Evolutionary conservation across 1,140 invertebrate genomes (phyloP).

Genomic region (Drosophila mauritiana): DNA sequence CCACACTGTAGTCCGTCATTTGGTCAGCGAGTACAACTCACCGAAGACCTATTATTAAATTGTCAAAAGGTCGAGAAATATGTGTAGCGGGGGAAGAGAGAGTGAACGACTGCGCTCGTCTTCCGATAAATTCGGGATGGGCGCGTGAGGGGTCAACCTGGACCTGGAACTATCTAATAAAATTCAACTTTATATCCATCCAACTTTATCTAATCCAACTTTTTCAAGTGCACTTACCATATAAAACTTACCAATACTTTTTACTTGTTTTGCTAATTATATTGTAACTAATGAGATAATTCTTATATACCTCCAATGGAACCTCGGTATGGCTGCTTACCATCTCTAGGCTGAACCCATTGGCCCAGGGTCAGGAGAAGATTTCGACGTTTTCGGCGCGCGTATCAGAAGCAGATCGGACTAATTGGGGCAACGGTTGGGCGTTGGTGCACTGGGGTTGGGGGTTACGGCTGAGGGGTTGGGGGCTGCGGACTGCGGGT

Average conservation of each 20-base stretch:
- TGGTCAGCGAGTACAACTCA: conserved; percentile 65
- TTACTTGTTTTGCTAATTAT: too few species aligned
- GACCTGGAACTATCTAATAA: not conserved
- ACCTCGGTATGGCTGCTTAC: too few species aligned
- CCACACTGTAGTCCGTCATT: conserved; percentile 73
- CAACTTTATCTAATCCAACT: too few species aligned
- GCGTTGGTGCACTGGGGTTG: conserved; percentile 19
- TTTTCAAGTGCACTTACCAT: too few species aligned
- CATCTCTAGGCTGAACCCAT: conserved; percentile 34
- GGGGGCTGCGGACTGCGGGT: conserved; percentile 18
- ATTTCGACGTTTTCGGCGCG: conserved; percentile 63
- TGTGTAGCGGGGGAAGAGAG: conserved; percentile 35
- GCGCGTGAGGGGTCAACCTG: conserved; percentile 31
- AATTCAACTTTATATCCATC: not conserved
- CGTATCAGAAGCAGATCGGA: conserved; percentile 84
- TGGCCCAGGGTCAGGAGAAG: conserved; percentile 45
- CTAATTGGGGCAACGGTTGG: conserved; percentile 78
- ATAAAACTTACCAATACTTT: too few species aligned
- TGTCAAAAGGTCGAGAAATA: conserved; percentile 84
- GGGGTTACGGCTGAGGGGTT: conserved; percentile 1
- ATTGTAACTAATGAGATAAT: too few species aligned
- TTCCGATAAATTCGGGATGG: conserved; percentile 9
- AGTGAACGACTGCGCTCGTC: conserved; percentile 7
- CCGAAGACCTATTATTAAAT: conserved; percentile 81
- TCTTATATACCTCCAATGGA: too few species aligned